Base-by-base conservation (phyloP, 2,113 vertebrate species). In the Cyphomyrus plagiostoma region DNA sequence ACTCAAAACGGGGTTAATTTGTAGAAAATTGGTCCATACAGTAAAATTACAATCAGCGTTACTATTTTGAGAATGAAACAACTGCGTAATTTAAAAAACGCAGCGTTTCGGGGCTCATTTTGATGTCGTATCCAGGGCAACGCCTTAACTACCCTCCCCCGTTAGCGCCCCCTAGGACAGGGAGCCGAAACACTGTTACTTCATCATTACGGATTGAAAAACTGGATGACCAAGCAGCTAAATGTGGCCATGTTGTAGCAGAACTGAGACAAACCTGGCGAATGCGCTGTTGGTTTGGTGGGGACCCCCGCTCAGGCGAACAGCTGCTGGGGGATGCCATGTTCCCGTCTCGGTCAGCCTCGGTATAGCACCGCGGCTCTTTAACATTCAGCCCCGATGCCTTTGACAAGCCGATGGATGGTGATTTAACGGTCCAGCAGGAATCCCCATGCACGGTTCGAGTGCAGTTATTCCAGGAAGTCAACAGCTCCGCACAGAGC, bases 261-360 rank as follows among this genome's bases (percentile, higher is more conserved):
- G 89, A 23, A 21, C 39, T n/a, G 4, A 52, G 17, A 53, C 96
- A 91, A 93, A 96, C 96, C 96, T 96, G 95, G 91, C 95, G 95
- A 88, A 96, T 94, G 88, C 96, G 96, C 93, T 89, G 93, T 91
- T 95, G 95, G 89, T 95, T 94, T 90, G 94, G 93, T 90, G 94
- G 94, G 19, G 92, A 95, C 90, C 92, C 94, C 88, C 93, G 94
- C 90, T 96, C 96, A 7, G 91, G 95, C 49, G 95, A 93, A 21
- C 94, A 94, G 93, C 93, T 94, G 94, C 90, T 92, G 17, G 96
- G 95, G 80, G 95, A 96, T 87, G 95, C 95, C 93, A 94, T 95
- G 87, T 95, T 96, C 91, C 93, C 89, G 90, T 95, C 94, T 26
- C 91, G 82, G 90, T 94, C 94, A 92, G 95, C 94, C 94, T 93